Conservation (phyloP, 2,888 invertebrate species). For the Galerucella nymphaeae region DNA sequence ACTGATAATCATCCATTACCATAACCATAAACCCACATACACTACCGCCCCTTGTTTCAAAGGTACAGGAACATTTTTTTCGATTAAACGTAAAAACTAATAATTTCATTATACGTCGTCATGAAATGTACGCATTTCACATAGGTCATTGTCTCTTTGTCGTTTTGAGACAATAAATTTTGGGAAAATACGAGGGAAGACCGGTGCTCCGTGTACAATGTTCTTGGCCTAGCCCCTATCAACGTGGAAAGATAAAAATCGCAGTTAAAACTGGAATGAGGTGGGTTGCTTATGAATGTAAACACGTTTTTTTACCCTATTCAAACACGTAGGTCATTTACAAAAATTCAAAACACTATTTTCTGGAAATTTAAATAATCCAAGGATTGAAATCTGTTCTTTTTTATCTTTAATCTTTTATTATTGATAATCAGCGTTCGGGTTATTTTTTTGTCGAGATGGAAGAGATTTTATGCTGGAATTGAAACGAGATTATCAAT, state of each 20-base stretch:
- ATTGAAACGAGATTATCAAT: too few relatives aligned
- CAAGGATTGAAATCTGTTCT: too few relatives aligned
- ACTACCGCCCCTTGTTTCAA: constrained; percentile 2
- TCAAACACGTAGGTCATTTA: constrained; percentile 16
- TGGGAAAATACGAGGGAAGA: constrained; percentile 28
- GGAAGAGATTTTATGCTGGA: too few relatives aligned
- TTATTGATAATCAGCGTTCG: too few relatives aligned
- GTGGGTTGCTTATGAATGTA: constrained; percentile 54
- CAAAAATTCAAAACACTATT: neutral
- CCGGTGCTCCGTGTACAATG: constrained; percentile 24
- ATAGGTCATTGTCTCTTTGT: constrained; percentile 41
- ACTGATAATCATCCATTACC: constrained; percentile 2
- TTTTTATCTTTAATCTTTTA: too few relatives aligned
- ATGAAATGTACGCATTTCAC: constrained; percentile 29
- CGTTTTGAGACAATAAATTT: constrained; percentile 42
- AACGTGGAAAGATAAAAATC: constrained; percentile 22
- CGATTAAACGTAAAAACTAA: constrained; percentile 29
- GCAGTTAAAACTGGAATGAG: constrained; percentile 22
- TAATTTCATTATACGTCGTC: constrained; percentile 36
- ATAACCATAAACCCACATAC: constrained; percentile 3
- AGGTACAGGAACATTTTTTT: constrained; percentile 14
- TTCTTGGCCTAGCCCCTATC: constrained; percentile 19
- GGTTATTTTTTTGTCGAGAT: too few relatives aligned
- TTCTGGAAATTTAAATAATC: too few relatives aligned
- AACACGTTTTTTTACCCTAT: constrained; percentile 17